Percentiles rank a stretch among this genome's conserved stretches.
These are phyloP conservation scores for Eurosta solidaginis DNA, from an alignment of 1,140 invertebrate species.

Conservation along the genomic window DNA sequence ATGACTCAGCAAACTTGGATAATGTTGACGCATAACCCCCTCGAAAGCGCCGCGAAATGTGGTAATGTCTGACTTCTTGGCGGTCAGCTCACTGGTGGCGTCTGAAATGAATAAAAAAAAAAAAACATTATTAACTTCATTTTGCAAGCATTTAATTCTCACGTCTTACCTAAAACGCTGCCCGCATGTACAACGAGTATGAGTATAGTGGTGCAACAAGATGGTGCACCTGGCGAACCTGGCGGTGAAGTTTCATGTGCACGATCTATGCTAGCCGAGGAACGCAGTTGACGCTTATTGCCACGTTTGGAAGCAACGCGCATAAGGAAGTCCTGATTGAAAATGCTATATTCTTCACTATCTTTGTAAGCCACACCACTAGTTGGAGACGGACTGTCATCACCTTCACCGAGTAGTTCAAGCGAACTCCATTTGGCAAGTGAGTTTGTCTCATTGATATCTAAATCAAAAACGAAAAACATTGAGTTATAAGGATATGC, in stretches of 20 bases:
- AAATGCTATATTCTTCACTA: conserved; percentile 82
- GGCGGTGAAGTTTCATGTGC: conserved; percentile 71
- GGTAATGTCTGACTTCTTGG: conserved; percentile 96
- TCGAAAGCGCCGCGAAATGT: conserved; percentile 95
- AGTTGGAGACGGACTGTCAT: conserved; percentile 68
- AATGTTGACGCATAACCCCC: conserved; percentile 92
- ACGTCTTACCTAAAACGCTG: conserved; percentile 71
- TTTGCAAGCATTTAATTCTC: too few relatives aligned
- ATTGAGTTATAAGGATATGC: background rate
- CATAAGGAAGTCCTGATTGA: conserved; percentile 82
- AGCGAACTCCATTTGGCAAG: conserved; percentile 92
- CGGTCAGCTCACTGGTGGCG: conserved; percentile 81
- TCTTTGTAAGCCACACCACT: conserved; percentile 37
- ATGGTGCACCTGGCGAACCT: conserved; percentile 74
- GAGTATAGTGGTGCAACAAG: conserved; percentile 80
- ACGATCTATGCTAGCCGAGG: conserved; percentile 71
- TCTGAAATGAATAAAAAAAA: conserved; percentile 61
- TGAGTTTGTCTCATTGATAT: conserved; percentile 72
- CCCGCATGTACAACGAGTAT: conserved; percentile 93
- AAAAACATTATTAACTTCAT: too few relatives aligned
- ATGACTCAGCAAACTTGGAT: conserved; percentile 87
- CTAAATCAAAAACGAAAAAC: conserved; percentile 40
- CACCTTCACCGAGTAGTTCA: conserved; percentile 85
- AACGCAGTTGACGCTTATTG: conserved; percentile 66
- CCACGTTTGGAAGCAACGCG: conserved; percentile 82